Percentiles rank a stretch among this genome's conserved stretches.
phyloP scores from a whole-genome alignment of 2,888 invertebrate genomes.

The Lydus trimaculatus region DNA sequence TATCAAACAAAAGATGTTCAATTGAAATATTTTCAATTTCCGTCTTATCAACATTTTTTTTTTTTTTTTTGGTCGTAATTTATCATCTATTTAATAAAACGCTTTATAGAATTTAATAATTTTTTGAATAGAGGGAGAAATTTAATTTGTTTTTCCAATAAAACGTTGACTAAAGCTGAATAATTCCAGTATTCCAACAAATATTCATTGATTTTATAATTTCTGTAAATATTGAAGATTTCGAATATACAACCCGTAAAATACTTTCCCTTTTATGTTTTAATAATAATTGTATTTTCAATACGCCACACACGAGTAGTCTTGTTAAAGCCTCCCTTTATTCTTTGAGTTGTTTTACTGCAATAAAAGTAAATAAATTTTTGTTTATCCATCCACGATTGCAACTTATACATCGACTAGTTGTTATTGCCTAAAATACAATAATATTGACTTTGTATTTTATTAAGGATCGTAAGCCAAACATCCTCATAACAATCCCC shows the following conservation, averaged over 20 bases:
- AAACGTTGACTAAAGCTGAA: background rate
- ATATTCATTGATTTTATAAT: background rate
- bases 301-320: background rate
- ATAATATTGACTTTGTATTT: conserved; percentile 35
- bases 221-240: background rate
- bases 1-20: conserved; percentile 23
- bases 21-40: background rate
- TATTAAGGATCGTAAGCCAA: conserved; percentile 31
- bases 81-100: background rate
- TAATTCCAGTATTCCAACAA: background rate
- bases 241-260: background rate
- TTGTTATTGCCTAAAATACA: conserved; percentile 31
- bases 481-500: conserved; percentile 19
- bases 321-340: background rate
- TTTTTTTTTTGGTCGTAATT: background rate
- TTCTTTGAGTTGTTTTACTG: background rate
- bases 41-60: background rate
- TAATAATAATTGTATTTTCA: conserved; percentile 15
- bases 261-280: conserved; percentile 29
- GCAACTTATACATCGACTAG: conserved; percentile 22
- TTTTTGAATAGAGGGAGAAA: background rate
- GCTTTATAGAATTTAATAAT: background rate
- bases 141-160: background rate
- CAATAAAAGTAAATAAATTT: conserved; percentile 26
- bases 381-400: conserved; percentile 31